Conservation (phyloP, 2,888 invertebrate species). For the Achlya flavicornis region DNA sequence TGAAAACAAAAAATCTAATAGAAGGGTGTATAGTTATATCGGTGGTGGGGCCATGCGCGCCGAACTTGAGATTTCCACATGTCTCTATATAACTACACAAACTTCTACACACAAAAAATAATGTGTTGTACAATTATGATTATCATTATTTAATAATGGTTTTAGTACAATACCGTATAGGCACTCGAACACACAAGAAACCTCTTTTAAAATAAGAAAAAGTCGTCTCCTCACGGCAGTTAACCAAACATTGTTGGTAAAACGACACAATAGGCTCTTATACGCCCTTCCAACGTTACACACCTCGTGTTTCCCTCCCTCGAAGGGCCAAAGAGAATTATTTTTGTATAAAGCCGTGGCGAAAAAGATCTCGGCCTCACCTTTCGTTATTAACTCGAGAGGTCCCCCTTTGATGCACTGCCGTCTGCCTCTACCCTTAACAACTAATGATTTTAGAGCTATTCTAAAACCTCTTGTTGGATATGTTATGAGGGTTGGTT, state of each 20-base stretch:
- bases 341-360: slow-evolving; percentile 66
- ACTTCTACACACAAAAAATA: too few species aligned
- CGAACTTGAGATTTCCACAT: too few species aligned
- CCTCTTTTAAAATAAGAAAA: slow-evolving; percentile 32
- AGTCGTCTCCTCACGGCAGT: slow-evolving; percentile 33
- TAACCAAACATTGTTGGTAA: slow-evolving; percentile 58
- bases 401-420: slow-evolving; percentile 72
- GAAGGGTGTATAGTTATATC: too few species aligned
- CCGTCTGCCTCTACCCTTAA: slow-evolving; percentile 46
- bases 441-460: slow-evolving; percentile 75
- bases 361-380: slow-evolving; percentile 73
- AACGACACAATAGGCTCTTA: slow-evolving; percentile 52
- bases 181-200: slow-evolving; percentile 19
- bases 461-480: slow-evolving; percentile 49
- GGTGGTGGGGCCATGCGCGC: too few species aligned
- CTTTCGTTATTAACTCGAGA: slow-evolving; percentile 77
- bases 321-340: slow-evolving; percentile 51
- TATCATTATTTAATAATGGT: background rate
- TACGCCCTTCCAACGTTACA: slow-evolving; percentile 35
- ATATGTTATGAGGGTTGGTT: slow-evolving; percentile 45
- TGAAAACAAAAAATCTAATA: too few species aligned
- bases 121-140: background rate
- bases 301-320: slow-evolving; percentile 41
- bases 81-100: too few species aligned
- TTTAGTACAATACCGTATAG: background rate